phyloP scores from a whole-genome alignment of 1,140 invertebrate species.

The Drosophila sproati region DNA sequence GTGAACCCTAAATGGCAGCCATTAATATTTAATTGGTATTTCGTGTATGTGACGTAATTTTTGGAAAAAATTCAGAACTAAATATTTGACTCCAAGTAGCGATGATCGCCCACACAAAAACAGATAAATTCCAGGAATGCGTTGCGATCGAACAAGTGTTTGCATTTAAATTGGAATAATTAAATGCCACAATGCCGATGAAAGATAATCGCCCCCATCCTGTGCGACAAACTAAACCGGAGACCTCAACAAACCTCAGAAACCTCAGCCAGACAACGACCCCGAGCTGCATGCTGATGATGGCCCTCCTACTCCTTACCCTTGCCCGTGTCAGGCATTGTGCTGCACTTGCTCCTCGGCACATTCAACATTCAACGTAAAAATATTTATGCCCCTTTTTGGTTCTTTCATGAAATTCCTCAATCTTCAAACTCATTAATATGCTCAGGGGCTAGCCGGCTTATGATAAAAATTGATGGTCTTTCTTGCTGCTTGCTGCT shows the following conservation, averaged over 20 bases:
- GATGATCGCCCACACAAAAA: conserved; percentile 28
- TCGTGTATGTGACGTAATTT: background rate
- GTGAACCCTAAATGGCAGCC: conserved; percentile 28
- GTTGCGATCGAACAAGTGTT: conserved; percentile 57
- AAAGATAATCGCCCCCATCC: conserved; percentile 44
- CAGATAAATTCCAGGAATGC: background rate
- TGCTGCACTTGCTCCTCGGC: conserved; percentile 21
- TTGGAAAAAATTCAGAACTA: background rate
- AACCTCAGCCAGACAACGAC: conserved; percentile 20
- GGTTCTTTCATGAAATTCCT: conserved; percentile 60
- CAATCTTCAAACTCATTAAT: conserved; percentile 76
- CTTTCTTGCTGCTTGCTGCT: conserved; percentile 31
- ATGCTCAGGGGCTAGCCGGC: conserved; percentile 56
- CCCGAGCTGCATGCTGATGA: conserved; percentile 22
- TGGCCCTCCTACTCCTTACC: background rate
- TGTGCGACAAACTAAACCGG: conserved; percentile 25
- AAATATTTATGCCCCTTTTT: conserved; percentile 37
- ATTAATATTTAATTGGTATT: background rate
- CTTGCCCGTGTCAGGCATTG: background rate
- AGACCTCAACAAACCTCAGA: conserved; percentile 38
- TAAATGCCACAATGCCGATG: conserved; percentile 53
- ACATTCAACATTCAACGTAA: conserved; percentile 24
- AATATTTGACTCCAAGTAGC: no score
- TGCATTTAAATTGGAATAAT: conserved; percentile 72
- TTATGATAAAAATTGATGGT: conserved; percentile 38